Percentiles rank a stretch among this genome's conserved stretches.
Evolutionary conservation across 2,797 vertebrate genomes (phyloP).

Genomic region (Poeciliopsis infans): DNA sequence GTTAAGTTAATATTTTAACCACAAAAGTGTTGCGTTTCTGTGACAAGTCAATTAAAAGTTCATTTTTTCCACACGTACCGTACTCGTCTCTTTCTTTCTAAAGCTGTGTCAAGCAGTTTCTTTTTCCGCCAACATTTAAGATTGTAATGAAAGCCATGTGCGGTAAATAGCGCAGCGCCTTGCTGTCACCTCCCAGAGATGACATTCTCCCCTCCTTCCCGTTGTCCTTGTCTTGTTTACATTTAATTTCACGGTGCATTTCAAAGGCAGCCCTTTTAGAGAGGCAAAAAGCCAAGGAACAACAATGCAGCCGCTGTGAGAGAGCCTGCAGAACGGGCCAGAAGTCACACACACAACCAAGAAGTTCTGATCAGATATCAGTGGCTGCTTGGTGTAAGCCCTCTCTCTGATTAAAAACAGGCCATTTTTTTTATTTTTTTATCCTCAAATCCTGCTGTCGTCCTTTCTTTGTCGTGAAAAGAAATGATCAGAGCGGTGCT

Average conservation of each 20-base stretch:
- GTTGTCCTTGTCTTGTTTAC: slow-evolving; percentile 58
- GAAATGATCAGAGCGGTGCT: slow-evolving; percentile 57
- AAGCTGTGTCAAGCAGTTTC: slow-evolving; percentile 36
- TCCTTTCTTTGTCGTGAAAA: slow-evolving; percentile 68
- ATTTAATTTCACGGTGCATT: slow-evolving; percentile 54
- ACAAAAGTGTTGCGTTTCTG: neutral
- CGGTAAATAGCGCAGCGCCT: slow-evolving; percentile 40
- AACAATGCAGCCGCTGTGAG: slow-evolving; percentile 44
- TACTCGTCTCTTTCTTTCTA: slow-evolving; percentile 14
- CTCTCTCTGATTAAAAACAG: slow-evolving; percentile 48
- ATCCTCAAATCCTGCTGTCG: slow-evolving; percentile 48
- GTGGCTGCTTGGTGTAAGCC: slow-evolving; percentile 46
- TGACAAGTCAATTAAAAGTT: neutral
- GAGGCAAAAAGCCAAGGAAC: slow-evolving; percentile 59
- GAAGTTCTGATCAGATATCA: slow-evolving; percentile 36
- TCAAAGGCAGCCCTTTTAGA: slow-evolving; percentile 41
- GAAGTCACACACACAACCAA: slow-evolving; percentile 18
- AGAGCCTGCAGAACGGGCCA: slow-evolving; percentile 19
- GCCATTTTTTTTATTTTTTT: slow-evolving; percentile 57
- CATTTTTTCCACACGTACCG: neutral
- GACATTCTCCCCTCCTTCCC: slow-evolving; percentile 43
- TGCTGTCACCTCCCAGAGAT: slow-evolving; percentile 51
- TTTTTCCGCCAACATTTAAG: slow-evolving; percentile 46
- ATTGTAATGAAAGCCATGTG: slow-evolving; percentile 58
- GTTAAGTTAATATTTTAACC: neutral